Conservation (phyloP, 2,888 invertebrate species). For the Gibbula magus region DNA sequence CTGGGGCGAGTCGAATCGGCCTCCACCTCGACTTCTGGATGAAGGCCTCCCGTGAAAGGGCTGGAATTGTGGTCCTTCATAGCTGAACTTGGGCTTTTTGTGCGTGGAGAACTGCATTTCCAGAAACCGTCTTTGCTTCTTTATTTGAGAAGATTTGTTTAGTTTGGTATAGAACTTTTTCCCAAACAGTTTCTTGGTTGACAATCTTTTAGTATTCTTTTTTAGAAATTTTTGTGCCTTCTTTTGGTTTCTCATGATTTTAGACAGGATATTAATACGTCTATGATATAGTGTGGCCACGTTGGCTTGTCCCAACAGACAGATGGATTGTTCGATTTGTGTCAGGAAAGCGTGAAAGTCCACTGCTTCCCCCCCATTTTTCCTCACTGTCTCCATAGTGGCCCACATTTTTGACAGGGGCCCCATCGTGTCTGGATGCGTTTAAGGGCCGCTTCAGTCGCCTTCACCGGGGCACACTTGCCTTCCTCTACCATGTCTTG, state of each 20-base stretch:
- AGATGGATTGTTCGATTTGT: conserved; percentile 17
- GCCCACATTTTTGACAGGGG: not conserved
- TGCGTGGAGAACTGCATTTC: not conserved
- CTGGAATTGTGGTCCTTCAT: not conserved
- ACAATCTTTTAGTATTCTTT: not conserved
- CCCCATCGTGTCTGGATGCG: conserved; percentile 11
- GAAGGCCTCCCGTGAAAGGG: not conserved
- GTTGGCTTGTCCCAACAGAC: conserved; percentile 24
- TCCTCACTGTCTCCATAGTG: not conserved
- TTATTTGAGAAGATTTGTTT: not conserved
- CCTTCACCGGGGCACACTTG: not conserved
- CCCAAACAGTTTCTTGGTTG: conserved; percentile 6
- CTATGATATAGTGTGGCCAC: not conserved
- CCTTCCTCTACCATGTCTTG: conserved; percentile 20
- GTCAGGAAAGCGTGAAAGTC: conserved; percentile 8
- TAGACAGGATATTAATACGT: not conserved
- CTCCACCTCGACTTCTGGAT: not conserved
- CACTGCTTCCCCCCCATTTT: not conserved
- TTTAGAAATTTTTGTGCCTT: conserved; percentile 1
- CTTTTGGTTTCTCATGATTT: conserved; percentile 11
- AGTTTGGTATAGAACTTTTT: conserved; percentile 2
- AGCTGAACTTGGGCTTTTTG: not conserved
- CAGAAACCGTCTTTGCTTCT: not conserved
- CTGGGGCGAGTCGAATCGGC: not conserved
- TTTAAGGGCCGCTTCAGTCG: not conserved